These are phyloP conservation scores for Proisotoma minuta DNA, from an alignment of 2,888 invertebrate genomes.

Conservation along the genomic window DNA sequence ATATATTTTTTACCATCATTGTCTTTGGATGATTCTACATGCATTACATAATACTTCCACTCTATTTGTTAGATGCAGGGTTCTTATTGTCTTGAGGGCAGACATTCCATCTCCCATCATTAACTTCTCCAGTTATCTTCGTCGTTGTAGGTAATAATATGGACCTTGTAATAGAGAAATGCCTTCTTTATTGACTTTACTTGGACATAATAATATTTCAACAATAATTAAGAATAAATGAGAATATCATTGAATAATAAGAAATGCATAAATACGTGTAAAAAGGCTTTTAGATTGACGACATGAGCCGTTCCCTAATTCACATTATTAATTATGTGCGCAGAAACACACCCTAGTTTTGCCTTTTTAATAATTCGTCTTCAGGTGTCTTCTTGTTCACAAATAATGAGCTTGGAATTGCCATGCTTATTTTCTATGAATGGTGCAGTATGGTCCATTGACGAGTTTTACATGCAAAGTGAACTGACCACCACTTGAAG, in stretches of 20 bases:
- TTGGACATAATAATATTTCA: not conserved
- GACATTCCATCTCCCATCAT: conserved; percentile 41
- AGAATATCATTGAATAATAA: no score
- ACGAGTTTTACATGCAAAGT: no score
- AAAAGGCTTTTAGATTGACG: not conserved
- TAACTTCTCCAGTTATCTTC: conserved; percentile 24
- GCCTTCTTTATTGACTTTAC: conserved; percentile 13
- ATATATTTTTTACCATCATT: no score
- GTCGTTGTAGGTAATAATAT: no score
- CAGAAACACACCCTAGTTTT: conserved; percentile 27
- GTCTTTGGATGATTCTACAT: not conserved
- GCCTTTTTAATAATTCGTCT: conserved; percentile 24
- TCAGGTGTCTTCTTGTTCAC: conserved; percentile 27
- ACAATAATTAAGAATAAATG: conserved; percentile 1
- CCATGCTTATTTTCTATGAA: no score
- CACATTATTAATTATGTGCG: not conserved
- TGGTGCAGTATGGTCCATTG: no score
- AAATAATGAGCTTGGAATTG: no score
- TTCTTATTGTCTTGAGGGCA: conserved; percentile 38
- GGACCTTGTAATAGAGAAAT: no score
- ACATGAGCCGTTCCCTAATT: conserved; percentile 22
- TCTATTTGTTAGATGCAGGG: not conserved
- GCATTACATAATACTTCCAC: conserved; percentile 1
- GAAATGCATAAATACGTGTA: no score
- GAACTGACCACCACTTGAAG: no score